Conservation (phyloP, 2,797 vertebrate genomes). For the Phrynocephalus forsythii region DNA sequence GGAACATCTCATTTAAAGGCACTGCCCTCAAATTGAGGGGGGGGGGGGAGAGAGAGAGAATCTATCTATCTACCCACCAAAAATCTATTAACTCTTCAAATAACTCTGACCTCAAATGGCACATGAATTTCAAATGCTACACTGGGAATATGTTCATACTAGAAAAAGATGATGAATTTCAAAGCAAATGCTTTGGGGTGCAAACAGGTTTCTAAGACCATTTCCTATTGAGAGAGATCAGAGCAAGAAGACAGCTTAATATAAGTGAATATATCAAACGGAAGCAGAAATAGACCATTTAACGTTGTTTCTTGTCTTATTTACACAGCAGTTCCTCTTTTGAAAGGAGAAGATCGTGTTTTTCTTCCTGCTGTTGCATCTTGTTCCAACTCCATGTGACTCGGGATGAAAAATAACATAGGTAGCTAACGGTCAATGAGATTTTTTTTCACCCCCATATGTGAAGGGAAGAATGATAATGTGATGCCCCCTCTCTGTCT, state of each 20-base stretch:
- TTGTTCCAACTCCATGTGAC: background rate
- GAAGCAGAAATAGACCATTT: background rate
- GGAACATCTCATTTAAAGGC: background rate
- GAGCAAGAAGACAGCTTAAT: background rate
- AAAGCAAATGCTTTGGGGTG: background rate
- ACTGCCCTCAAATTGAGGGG: no score
- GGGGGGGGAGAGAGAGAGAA: no score
- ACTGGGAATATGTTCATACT: background rate
- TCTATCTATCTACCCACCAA: no score
- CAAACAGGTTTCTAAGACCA: background rate
- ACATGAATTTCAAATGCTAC: background rate
- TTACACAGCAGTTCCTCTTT: background rate
- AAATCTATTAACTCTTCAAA: no score
- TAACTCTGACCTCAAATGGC: background rate
- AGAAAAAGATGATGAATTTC: background rate
- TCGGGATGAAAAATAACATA: background rate
- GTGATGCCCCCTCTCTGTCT: no score
- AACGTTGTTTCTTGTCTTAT: background rate
- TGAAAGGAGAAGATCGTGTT: no score
- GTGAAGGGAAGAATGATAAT: no score
- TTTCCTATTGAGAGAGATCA: slow-evolving; percentile 4
- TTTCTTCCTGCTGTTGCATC: background rate
- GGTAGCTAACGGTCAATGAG: no score
- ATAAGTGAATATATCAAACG: background rate
- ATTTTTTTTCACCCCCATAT: no score